These are phyloP conservation scores for Neolamprologus toae DNA, from an alignment of 2,113 vertebrate species.

Conservation along the genomic window DNA sequence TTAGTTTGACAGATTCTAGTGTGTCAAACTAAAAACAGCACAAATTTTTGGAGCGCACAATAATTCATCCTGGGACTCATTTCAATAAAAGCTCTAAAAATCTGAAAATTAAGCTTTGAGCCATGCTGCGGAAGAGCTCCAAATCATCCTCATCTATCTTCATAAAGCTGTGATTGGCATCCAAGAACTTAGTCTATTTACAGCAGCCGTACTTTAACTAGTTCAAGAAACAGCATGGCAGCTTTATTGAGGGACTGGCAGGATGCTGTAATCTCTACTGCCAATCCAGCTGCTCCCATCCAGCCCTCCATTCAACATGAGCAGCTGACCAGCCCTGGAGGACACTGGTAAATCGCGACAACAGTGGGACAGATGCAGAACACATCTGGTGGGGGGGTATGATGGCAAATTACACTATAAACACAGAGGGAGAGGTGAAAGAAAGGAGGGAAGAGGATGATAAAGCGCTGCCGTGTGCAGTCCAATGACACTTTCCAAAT, in stretches of 20 bases:
- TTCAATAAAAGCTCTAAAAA: conserved; percentile 20
- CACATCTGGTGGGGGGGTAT: conserved; percentile 7
- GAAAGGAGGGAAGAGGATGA: neutral
- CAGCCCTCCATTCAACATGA: neutral
- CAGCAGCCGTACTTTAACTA: neutral
- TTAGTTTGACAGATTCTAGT: neutral
- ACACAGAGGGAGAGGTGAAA: neutral
- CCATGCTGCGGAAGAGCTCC: neutral
- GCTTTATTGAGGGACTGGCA: neutral
- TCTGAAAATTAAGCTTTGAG: neutral
- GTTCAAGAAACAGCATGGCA: neutral
- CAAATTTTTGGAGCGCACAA: neutral
- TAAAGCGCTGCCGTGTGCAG: neutral
- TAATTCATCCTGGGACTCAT: neutral
- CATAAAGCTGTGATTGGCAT: conserved; percentile 5
- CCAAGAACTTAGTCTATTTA: conserved; percentile 12
- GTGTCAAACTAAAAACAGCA: conserved; percentile 5
- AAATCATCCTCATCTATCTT: neutral
- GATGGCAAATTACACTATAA: neutral
- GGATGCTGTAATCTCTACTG: neutral
- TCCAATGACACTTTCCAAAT: neutral
- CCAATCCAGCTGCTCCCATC: neutral
- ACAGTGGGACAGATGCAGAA: neutral
- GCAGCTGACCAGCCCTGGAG: neutral
- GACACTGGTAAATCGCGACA: neutral